phyloP scores from a whole-genome alignment of 2,888 invertebrate species.

The Drosophila acutilabella region DNA sequence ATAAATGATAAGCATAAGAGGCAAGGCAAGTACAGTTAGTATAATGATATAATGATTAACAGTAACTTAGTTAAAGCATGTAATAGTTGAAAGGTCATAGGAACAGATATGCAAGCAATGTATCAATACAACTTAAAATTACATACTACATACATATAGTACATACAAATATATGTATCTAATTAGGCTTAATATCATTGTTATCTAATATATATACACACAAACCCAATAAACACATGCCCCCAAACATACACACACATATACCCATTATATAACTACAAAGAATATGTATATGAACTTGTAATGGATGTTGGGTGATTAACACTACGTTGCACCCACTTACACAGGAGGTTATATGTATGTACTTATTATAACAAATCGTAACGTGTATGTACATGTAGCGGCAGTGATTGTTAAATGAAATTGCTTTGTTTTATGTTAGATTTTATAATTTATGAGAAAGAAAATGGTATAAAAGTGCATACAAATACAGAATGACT shows the following conservation, averaged over 20 bases:
- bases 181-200: conserved; percentile 80
- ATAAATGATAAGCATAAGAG: conserved; percentile 45
- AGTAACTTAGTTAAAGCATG: conserved; percentile 75
- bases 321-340: conserved; percentile 39
- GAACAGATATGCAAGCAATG: conserved; percentile 56
- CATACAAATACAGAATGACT: conserved; percentile 83
- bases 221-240: conserved; percentile 2
- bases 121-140: conserved; percentile 72
- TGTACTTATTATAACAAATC: conserved; percentile 61
- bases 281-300: conserved; percentile 70
- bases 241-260: conserved; percentile 28
- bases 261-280: conserved; percentile 58
- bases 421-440: conserved; percentile 82
- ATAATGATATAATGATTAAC: conserved; percentile 67
- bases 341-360: conserved; percentile 41
- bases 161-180: conserved; percentile 56
- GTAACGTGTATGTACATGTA: conserved; percentile 81
- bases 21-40: conserved; percentile 70
- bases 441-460: conserved; percentile 81
- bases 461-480: conserved; percentile 69
- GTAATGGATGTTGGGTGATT: conserved; percentile 64
- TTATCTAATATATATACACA: conserved; percentile 77
- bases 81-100: conserved; percentile 69
- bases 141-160: conserved; percentile 45
- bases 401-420: conserved; percentile 82